phyloP scores from a whole-genome alignment of 2,888 invertebrate species.

The Drosophila prolongata region DNA sequence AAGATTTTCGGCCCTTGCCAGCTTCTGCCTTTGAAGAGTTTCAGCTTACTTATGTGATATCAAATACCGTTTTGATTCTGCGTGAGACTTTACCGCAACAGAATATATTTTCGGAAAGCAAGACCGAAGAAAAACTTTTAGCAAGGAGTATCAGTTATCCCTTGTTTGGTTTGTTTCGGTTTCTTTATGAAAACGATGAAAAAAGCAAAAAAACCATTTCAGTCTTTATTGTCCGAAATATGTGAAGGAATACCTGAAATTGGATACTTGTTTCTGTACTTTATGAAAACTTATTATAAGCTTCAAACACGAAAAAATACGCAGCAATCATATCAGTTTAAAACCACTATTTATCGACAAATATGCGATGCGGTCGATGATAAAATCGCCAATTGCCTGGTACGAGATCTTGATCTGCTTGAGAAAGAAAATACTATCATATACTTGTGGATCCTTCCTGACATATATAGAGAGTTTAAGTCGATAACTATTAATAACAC shows the following conservation, averaged over 20 bases:
- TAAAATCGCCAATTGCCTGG: conserved; percentile 81
- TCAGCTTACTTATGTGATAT: conserved; percentile 84
- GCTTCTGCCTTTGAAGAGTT: conserved; percentile 82
- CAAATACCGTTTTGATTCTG: conserved; percentile 81
- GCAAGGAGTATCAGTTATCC: conserved; percentile 92
- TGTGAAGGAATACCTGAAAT: conserved; percentile 89
- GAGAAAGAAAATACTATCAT: conserved; percentile 95
- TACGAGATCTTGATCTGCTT: conserved; percentile 92
- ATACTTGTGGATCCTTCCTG: conserved; percentile 96
- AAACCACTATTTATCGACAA: conserved; percentile 94
- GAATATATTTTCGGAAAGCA: conserved; percentile 85
- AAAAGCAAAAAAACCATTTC: conserved; percentile 90
- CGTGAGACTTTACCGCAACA: conserved; percentile 83
- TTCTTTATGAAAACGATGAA: conserved; percentile 90
- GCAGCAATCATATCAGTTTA: conserved; percentile 88
- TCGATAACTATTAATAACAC: conserved; percentile 94
- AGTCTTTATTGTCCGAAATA: conserved; percentile 93
- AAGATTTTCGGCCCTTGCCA: conserved; percentile 82
- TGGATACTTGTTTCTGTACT: conserved; percentile 95
- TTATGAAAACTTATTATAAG: conserved; percentile 91
- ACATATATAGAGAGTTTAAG: conserved; percentile 95
- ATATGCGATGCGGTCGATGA: conserved; percentile 92
- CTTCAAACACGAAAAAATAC: conserved; percentile 85
- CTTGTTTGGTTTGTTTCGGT: conserved; percentile 94
- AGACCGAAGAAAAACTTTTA: conserved; percentile 87